Base-by-base conservation (phyloP, 2,113 vertebrate genomes). In the Zosterops lateralis region DNA sequence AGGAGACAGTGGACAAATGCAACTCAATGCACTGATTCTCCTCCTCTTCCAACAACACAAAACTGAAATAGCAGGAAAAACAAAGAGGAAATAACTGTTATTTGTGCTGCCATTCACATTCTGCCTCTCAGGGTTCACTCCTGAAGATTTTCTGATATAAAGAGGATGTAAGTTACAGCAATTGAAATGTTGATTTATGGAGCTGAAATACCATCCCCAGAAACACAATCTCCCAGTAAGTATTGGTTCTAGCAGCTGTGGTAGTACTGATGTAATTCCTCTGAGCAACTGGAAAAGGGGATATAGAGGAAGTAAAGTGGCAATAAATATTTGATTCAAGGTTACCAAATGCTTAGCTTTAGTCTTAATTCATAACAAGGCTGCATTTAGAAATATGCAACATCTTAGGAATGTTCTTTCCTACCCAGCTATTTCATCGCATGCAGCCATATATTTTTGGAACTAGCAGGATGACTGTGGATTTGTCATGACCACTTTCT, bases 181-280 rank as follows among this genome's bases (percentile, higher is more conserved):
- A 82, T 5, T 81, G 92, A 93, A 94, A 94, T 86, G 76, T 28
- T 82, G 80, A 87, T 78, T 90, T 84, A 54, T 57, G 61, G n/a
- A 25, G 24, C 22, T 94, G 53, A 91, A 86, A 89, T 68, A 40
- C 9, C 60, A 50, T 36, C 32, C 44, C 48, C 53, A 94, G 80
- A 87, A 92, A 91, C 32, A 61, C 25, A 26, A 42, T 61, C 36
- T 92, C 54, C 34, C 40, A n/a, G 40, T 56, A 93, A 88, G 17
- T 29, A 72, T 34, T 17, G 48, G 73, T 65, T 78, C 38, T 4
- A 61, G 61, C 4, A 81, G 61, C 36, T 65, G 40, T 24, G 10
- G 19, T 36, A 31, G 50, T 25, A 56, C 45, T 84, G 81, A 80
- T 86, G 36, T 0, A 4, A 87, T 77, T 76, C 50, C 56, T 86